Evolutionary conservation across 2,797 vertebrate genomes (phyloP).

Genomic region (Mionectes olivaceus): DNA sequence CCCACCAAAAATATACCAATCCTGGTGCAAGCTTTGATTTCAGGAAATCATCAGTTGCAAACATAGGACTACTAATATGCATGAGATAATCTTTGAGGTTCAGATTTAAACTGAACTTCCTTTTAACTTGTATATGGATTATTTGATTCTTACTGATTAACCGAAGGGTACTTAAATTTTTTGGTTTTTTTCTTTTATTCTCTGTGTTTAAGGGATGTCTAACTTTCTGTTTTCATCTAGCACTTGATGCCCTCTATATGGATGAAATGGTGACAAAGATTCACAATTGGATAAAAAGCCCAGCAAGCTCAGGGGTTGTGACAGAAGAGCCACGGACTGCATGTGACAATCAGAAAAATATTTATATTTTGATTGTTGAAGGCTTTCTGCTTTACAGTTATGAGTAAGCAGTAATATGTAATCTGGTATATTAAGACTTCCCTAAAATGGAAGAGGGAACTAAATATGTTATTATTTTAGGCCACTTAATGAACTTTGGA

Average conservation of each 20-base stretch:
- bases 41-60: background rate
- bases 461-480: conserved; percentile 75
- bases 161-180: background rate
- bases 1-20: fast-evolving
- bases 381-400: conserved; percentile 95
- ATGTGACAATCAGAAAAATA: background rate
- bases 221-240: conserved; percentile 72
- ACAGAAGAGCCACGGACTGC: background rate
- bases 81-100: background rate
- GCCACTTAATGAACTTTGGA: conserved; percentile 86
- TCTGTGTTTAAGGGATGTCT: background rate
- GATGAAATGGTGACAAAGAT: conserved; percentile 87
- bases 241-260: conserved; percentile 91
- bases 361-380: conserved; percentile 89
- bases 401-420: conserved; percentile 79
- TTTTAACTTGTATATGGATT: background rate
- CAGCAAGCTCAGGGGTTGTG: conserved; percentile 43
- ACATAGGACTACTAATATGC: background rate
- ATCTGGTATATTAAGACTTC: background rate
- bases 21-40: background rate
- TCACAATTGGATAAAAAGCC: conserved; percentile 78
- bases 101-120: background rate
- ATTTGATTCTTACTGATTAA: background rate
- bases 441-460: background rate
- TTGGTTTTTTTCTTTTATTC: background rate